A percentile compares a stretch with the other conserved stretches of the same genome.
phyloP scores from a whole-genome alignment of 1,140 invertebrate genomes.

The Drosophila funebris region DNA sequence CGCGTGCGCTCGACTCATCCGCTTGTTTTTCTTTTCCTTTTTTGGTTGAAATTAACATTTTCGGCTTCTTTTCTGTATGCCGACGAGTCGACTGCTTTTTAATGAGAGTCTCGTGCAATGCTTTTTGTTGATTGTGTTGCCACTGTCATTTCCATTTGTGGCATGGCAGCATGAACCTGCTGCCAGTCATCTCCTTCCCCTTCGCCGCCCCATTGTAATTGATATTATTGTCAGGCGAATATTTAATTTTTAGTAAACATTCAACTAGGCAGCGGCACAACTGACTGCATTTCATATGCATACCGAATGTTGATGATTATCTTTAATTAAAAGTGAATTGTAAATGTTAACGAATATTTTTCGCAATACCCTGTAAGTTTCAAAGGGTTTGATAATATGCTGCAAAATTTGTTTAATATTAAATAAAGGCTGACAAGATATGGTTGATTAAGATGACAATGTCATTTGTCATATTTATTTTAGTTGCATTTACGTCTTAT shows the following conservation, averaged over 20 bases:
- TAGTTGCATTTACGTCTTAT: too few relatives aligned
- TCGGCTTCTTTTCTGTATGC: slow-evolving; percentile 57
- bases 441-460: too few relatives aligned
- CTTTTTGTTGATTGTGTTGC: slow-evolving; percentile 10
- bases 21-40: neutral
- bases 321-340: slow-evolving; percentile 46
- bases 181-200: slow-evolving; percentile 7
- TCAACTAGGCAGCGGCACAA: slow-evolving; percentile 17
- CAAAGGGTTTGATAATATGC: neutral
- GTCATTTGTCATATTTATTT: too few relatives aligned
- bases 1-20: too few relatives aligned
- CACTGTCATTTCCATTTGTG: slow-evolving; percentile 52
- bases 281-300: slow-evolving; percentile 60
- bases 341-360: slow-evolving; percentile 11
- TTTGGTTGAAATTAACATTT: slow-evolving; percentile 61
- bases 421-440: too few relatives aligned
- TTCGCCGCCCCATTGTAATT: slow-evolving; percentile 53
- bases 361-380: neutral
- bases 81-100: slow-evolving; percentile 48
- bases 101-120: slow-evolving; percentile 77
- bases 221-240: slow-evolving; percentile 74
- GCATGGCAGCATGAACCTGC: slow-evolving; percentile 45
- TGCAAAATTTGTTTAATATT: neutral
- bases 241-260: slow-evolving; percentile 77
- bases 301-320: slow-evolving; percentile 26